Conservation (phyloP, 2,113 vertebrate genomes). For the Pithys albifrons region DNA sequence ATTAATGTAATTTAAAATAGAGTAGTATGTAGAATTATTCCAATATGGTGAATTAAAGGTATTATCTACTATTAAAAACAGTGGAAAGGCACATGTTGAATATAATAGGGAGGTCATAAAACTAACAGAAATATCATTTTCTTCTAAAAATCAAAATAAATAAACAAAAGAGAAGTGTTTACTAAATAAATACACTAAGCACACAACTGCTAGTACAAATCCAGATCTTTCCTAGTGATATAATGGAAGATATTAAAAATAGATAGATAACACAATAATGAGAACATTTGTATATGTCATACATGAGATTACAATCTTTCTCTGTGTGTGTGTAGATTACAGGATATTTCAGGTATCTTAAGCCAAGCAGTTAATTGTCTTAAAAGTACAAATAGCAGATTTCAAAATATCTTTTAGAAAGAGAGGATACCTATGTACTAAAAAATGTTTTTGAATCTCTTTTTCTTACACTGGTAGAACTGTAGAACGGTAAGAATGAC, state of each 20-base stretch:
- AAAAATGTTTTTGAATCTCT: background rate
- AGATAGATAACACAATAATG: background rate
- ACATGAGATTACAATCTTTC: background rate
- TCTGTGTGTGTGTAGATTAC: background rate
- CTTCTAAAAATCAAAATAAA: background rate
- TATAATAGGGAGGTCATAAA: background rate
- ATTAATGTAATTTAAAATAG: conserved; percentile 11
- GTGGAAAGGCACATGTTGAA: background rate
- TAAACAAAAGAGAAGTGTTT: background rate
- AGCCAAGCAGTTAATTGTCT: conserved; percentile 33
- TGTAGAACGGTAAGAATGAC: background rate
- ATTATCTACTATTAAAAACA: conserved; percentile 1
- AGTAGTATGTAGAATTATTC: background rate
- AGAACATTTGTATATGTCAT: background rate
- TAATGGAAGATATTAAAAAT: conserved; percentile 16
- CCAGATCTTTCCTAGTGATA: background rate
- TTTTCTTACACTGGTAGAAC: background rate
- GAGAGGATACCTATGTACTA: background rate
- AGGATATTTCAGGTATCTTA: conserved; percentile 34
- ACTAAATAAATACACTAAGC: background rate
- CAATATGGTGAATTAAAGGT: background rate
- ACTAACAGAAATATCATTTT: background rate
- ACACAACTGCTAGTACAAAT: background rate
- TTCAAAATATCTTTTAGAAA: background rate
- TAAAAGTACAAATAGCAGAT: background rate